Percentiles rank a stretch among this genome's conserved stretches.
phyloP scores from a whole-genome alignment of 2,113 vertebrate species.

The Alouatta palliata region DNA sequence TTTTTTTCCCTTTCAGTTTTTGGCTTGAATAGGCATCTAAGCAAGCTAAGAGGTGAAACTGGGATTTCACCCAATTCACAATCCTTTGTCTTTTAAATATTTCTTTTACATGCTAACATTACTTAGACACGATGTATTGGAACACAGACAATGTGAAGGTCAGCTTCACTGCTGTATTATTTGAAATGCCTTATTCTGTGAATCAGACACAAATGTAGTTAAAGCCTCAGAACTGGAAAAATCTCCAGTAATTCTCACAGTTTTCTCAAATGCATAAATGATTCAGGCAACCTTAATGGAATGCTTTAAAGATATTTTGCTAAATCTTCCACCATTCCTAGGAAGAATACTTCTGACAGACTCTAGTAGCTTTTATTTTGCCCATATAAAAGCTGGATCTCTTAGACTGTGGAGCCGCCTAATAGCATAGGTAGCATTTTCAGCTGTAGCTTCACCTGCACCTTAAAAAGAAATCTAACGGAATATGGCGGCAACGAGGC shows the following conservation, averaged over 20 bases:
- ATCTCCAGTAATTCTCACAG: neutral
- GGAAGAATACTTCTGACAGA: neutral
- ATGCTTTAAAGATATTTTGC: neutral
- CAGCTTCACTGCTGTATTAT: neutral
- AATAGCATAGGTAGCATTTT: neutral
- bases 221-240: conserved; percentile 32
- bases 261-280: conserved; percentile 22
- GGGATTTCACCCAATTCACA: neutral
- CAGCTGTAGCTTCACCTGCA: neutral
- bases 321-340: neutral
- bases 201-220: neutral
- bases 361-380: neutral
- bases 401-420: neutral
- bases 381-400: neutral
- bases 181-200: conserved; percentile 35
- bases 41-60: neutral
- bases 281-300: neutral
- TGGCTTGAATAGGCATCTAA: conserved; percentile 1
- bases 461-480: neutral
- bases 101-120: neutral
- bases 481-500: neutral
- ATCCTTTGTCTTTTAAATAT: conserved; percentile 14
- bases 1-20: neutral
- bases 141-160: conserved; percentile 4
- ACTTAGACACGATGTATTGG: neutral